These are phyloP conservation scores for Chloroclysta siterata DNA, from an alignment of 2,888 invertebrate species.

Conservation along the genomic window DNA sequence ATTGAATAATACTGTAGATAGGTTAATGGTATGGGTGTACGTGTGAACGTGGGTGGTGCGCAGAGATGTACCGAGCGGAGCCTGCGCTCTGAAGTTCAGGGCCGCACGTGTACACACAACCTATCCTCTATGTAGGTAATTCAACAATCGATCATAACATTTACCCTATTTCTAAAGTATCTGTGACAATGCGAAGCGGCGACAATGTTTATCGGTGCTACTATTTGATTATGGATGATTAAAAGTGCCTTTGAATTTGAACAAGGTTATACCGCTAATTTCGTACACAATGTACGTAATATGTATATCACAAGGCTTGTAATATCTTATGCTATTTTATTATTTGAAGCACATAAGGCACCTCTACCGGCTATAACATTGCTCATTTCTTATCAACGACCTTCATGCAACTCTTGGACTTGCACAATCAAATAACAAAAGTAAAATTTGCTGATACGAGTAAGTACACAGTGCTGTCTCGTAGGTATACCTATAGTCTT, in stretches of 20 bases:
- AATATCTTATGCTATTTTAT: constrained; percentile 52
- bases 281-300: constrained; percentile 29
- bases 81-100: constrained; percentile 41
- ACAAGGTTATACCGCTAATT: constrained; percentile 32
- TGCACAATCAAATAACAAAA: constrained; percentile 62
- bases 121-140: constrained; percentile 19
- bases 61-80: constrained; percentile 29
- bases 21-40: constrained; percentile 5
- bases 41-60: constrained; percentile 27
- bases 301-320: constrained; percentile 27
- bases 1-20: constrained; percentile 2
- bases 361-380: constrained; percentile 65
- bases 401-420: constrained; percentile 70
- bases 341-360: constrained; percentile 56
- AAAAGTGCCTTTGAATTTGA: constrained; percentile 34
- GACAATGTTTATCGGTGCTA: constrained; percentile 25
- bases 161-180: constrained; percentile 11
- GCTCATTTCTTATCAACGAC: constrained; percentile 80
- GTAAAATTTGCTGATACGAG: constrained; percentile 47
- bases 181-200: constrained; percentile 2
- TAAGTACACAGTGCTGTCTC: constrained; percentile 26
- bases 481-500: constrained; percentile 17
- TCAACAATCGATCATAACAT: constrained; percentile 24
- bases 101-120: constrained; percentile 28
- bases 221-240: constrained; percentile 34